Percentiles rank a stretch among this genome's conserved stretches.
Evolutionary conservation across 1,140 invertebrate genomes (phyloP).

Genomic region (Heliconius hermathena): DNA sequence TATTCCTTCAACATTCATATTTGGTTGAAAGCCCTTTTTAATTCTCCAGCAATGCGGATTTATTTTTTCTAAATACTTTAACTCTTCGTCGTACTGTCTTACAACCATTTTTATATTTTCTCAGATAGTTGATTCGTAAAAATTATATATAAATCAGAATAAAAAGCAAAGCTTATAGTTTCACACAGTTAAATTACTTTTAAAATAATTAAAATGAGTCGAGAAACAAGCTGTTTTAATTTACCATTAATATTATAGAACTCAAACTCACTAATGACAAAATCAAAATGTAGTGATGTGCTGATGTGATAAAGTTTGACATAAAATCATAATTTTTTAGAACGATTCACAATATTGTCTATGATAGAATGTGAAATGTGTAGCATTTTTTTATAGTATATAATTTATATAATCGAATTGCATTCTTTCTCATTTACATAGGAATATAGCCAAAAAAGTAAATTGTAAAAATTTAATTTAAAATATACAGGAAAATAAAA

Average conservation of each 20-base stretch:
- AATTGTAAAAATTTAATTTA: no score
- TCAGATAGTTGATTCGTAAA: slow-evolving; percentile 7
- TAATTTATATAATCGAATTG: no score
- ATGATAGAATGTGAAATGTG: not conserved
- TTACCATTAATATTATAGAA: not conserved
- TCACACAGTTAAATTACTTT: not conserved
- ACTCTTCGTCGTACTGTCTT: slow-evolving; percentile 96
- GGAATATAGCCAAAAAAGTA: no score
- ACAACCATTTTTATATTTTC: slow-evolving; percentile 87
- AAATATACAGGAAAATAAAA: no score
- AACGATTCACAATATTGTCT: not conserved
- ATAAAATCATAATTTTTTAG: not conserved
- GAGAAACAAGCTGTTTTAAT: not conserved
- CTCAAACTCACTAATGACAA: not conserved
- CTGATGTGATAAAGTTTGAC: not conserved
- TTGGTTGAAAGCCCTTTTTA: slow-evolving; percentile 99
- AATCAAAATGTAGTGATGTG: not conserved
- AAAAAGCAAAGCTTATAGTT: not conserved
- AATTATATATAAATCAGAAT: slow-evolving; percentile 21
- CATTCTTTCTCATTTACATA: no score
- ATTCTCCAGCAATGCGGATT: slow-evolving; percentile 94
- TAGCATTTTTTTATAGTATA: not conserved
- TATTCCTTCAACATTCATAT: slow-evolving; percentile 99
- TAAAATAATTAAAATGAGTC: not conserved
- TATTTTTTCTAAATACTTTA: slow-evolving; percentile 96